Evolutionary conservation across 1,140 invertebrate species (phyloP).

Genomic region (Dreissena rostriformis): DNA sequence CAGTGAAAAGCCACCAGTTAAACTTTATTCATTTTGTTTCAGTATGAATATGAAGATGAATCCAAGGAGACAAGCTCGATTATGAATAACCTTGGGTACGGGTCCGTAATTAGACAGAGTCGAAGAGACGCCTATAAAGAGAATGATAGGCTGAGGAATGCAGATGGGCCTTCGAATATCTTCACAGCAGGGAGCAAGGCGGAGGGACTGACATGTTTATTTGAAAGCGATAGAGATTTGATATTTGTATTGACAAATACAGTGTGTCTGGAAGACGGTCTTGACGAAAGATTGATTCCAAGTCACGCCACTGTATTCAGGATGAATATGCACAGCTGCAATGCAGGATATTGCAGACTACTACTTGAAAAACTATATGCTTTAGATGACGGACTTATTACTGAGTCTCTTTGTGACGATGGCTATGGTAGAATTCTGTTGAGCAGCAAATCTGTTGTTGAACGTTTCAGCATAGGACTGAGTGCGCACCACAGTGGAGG

Average conservation of each 20-base stretch:
- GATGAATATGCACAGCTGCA: not conserved
- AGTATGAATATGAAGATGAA: too few species aligned
- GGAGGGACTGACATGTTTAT: not conserved
- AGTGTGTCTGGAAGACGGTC: not conserved
- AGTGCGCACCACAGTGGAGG: too few species aligned
- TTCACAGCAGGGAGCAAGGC: slow-evolving; percentile 1
- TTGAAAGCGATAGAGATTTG: slow-evolving; percentile 4
- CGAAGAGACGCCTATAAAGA: too few species aligned
- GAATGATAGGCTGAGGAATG: too few species aligned
- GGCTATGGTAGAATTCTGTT: not conserved
- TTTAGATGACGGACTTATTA: not conserved
- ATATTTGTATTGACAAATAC: not conserved
- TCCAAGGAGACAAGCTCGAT: too few species aligned
- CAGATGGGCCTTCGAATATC: too few species aligned
- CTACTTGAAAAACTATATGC: not conserved
- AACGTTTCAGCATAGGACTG: too few species aligned
- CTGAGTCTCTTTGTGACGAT: not conserved
- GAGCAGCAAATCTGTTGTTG: not conserved
- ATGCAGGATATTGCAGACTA: not conserved
- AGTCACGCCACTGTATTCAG: not conserved
- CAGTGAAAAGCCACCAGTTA: too few species aligned
- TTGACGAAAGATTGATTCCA: not conserved
- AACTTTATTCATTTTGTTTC: too few species aligned
- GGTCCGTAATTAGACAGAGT: too few species aligned
- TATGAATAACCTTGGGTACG: too few species aligned